phyloP scores from a whole-genome alignment of 1,140 invertebrate species.

The Nebria ingens region DNA sequence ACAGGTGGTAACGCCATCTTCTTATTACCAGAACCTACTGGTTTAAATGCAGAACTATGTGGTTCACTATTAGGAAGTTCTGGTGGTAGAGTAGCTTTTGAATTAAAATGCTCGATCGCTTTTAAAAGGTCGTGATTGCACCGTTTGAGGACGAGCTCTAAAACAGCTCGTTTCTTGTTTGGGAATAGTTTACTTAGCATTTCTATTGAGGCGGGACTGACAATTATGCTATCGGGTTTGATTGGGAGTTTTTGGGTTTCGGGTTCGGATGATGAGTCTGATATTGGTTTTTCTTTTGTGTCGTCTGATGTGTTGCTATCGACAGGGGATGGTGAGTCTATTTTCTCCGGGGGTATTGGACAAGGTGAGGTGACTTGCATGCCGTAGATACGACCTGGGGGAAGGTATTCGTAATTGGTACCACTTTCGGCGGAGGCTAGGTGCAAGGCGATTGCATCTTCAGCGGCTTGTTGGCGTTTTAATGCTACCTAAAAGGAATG shows the following conservation, averaged over 20 bases:
- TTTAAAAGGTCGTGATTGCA: no score
- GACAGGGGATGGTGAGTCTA: slow-evolving; percentile 17
- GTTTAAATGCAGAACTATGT: no score
- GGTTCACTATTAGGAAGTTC: no score
- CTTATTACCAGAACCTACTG: no score
- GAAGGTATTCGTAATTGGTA: slow-evolving; percentile 65
- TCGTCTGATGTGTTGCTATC: slow-evolving; percentile 14
- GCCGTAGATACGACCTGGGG: slow-evolving; percentile 84
- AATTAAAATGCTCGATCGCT: no score
- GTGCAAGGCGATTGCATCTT: slow-evolving; percentile 91
- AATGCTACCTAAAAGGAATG: slow-evolving; percentile 79
- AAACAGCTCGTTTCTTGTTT: slow-evolving; percentile 70
- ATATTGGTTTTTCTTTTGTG: slow-evolving; percentile 5
- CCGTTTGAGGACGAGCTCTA: no score
- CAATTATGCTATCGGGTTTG: slow-evolving; percentile 22
- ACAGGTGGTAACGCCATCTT: no score
- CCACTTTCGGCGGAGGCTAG: slow-evolving; percentile 85
- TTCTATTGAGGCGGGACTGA: slow-evolving; percentile 60
- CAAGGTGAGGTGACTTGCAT: slow-evolving; percentile 61
- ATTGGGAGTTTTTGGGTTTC: slow-evolving; percentile 9
- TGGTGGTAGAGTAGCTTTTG: no score
- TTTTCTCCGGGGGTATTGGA: slow-evolving; percentile 27
- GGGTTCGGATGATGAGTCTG: slow-evolving; percentile 1
- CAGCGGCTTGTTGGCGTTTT: slow-evolving; percentile 92
- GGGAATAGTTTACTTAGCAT: slow-evolving; percentile 81